A percentile compares a stretch with the other conserved stretches of the same genome.
These are phyloP conservation scores for Metaphire vulgaris DNA, from an alignment of 1,140 invertebrate genomes.

Conservation along the genomic window DNA sequence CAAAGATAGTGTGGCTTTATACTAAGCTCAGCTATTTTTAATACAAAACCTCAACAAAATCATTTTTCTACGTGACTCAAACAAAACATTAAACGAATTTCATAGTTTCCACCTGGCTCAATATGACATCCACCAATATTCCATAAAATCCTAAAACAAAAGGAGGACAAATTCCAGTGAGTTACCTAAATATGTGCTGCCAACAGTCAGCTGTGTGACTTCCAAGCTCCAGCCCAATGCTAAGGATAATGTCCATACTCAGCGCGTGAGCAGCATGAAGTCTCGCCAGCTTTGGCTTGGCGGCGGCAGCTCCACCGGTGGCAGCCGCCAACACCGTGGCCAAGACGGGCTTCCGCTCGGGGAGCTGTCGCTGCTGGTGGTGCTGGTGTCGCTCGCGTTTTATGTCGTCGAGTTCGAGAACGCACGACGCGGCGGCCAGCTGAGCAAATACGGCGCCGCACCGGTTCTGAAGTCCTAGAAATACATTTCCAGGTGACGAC, in stretches of 20 bases:
- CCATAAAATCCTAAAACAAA: background rate
- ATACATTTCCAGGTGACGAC: no score
- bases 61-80: no score
- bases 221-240: conserved; percentile 75
- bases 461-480: conserved; percentile 68
- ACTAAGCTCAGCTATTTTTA: no score
- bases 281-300: conserved; percentile 41
- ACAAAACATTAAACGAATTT: no score
- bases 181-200: conserved; percentile 80
- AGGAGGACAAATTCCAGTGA: background rate
- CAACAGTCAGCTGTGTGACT: conserved; percentile 85
- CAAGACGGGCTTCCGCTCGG: conserved; percentile 21
- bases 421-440: conserved; percentile 69
- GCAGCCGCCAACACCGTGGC: conserved; percentile 16
- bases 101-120: no score
- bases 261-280: conserved; percentile 72
- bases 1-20: no score
- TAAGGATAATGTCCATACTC: conserved; percentile 77
- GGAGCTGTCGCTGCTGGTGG: conserved; percentile 31
- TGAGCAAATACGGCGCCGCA: conserved; percentile 73
- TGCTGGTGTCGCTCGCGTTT: conserved; percentile 32
- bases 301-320: conserved; percentile 35
- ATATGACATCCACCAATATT: no score
- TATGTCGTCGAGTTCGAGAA: conserved; percentile 53
- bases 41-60: no score